Percentiles rank a stretch among this genome's conserved stretches.
These are phyloP conservation scores for Erethizon dorsatum DNA, from an alignment of 2,797 vertebrate species.

Conservation along the genomic window DNA sequence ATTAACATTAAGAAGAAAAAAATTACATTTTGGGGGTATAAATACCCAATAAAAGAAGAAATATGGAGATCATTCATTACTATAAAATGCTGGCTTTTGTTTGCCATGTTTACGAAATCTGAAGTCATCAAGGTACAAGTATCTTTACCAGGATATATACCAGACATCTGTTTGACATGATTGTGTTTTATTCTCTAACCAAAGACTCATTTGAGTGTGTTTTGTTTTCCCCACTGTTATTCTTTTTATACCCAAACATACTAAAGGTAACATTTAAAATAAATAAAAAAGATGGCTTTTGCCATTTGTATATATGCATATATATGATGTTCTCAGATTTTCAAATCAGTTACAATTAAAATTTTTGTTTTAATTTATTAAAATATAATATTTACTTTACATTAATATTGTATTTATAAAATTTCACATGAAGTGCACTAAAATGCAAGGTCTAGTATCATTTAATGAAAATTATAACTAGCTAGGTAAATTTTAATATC, in stretches of 20 bases:
- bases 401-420: not conserved
- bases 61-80: not conserved
- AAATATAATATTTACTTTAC: not conserved
- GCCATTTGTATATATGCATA: too few species aligned
- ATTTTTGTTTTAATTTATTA: not conserved
- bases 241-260: not conserved
- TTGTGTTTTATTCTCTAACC: not conserved
- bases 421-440: not conserved
- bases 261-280: not conserved
- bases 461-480: not conserved
- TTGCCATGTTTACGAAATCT: not conserved
- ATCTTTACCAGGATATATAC: not conserved
- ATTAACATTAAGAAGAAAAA: not conserved
- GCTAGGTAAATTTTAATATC: not conserved
- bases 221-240: not conserved
- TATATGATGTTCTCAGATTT: too few species aligned
- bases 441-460: not conserved
- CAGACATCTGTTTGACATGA: not conserved
- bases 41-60: not conserved
- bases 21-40: not conserved
- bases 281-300: not conserved
- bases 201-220: not conserved
- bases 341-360: not conserved
- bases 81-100: not conserved
- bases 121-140: not conserved